Percentiles rank a stretch among this genome's conserved stretches.
phyloP scores from a whole-genome alignment of 2,797 vertebrate genomes.

The Acomys russatus region DNA sequence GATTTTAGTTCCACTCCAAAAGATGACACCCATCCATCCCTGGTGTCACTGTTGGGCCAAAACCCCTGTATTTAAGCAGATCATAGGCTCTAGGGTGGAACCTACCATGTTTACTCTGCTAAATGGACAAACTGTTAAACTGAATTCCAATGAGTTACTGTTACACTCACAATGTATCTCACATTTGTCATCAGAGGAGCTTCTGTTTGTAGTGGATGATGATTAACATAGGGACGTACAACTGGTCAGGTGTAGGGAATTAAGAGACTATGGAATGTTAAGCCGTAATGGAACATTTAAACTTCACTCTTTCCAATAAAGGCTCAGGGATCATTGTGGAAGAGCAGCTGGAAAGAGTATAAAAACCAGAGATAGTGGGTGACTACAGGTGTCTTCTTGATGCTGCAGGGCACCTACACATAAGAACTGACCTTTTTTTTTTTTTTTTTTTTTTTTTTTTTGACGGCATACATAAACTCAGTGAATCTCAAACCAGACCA shows the following conservation, averaged over 20 bases:
- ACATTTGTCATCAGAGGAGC: background rate
- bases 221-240: background rate
- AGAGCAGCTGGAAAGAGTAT: background rate
- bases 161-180: background rate
- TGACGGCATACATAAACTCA: too few species aligned
- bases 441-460: too few species aligned
- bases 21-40: background rate
- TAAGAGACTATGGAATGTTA: background rate
- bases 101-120: background rate
- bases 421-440: background rate
- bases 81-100: background rate
- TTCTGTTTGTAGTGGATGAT: background rate
- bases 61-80: background rate
- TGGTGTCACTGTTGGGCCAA: background rate
- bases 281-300: background rate
- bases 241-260: background rate
- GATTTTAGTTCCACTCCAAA: background rate
- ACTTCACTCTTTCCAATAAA: background rate
- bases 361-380: background rate
- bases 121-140: background rate
- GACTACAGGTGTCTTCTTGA: background rate
- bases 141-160: background rate
- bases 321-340: background rate
- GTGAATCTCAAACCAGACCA: background rate
- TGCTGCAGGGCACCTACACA: background rate